Conservation (phyloP, 2,113 vertebrate species). For the Colius striatus region DNA sequence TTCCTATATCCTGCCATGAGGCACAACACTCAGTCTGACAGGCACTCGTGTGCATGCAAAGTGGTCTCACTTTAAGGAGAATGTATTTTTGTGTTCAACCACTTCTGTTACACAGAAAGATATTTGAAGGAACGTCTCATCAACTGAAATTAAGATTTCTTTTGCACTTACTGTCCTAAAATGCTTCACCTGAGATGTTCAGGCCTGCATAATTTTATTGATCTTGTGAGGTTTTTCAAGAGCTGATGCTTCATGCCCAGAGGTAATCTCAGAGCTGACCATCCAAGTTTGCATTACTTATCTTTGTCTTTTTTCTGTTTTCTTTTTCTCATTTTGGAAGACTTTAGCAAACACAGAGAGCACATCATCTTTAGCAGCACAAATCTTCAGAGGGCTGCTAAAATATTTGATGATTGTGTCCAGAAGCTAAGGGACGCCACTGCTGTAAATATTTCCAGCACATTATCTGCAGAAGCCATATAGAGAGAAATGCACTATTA, state of each 20-base stretch:
- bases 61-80: neutral
- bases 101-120: neutral
- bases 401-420: neutral
- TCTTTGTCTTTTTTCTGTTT: neutral
- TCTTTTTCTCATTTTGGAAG: neutral
- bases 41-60: neutral
- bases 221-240: neutral
- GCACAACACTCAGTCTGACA: too few relatives aligned
- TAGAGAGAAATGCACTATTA: neutral
- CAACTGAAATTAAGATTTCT: neutral
- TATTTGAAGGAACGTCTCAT: neutral
- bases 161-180: neutral
- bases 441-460: neutral
- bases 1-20: neutral
- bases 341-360: neutral
- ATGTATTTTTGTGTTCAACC: neutral
- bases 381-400: neutral
- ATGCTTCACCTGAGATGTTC: neutral
- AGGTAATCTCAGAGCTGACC: neutral
- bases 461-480: neutral
- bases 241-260: neutral
- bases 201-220: neutral
- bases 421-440: neutral
- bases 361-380: neutral
- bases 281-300: neutral